These are phyloP conservation scores for Panonychus citri DNA, from an alignment of 1,140 invertebrate species.

Conservation along the genomic window DNA sequence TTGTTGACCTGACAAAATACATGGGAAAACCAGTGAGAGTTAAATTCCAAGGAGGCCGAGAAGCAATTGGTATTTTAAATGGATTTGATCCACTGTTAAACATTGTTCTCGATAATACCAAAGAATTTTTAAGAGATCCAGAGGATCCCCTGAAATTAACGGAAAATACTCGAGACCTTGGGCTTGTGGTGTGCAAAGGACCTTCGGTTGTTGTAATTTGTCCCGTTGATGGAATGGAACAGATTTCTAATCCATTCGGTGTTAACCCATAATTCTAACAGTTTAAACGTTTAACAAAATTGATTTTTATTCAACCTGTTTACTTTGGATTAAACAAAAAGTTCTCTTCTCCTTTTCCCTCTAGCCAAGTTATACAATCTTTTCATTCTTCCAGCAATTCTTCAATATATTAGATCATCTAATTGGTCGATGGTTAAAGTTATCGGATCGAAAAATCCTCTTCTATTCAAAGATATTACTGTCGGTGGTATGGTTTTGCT, in stretches of 20 bases:
- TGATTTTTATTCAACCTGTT: too few relatives aligned
- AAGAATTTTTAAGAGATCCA: slow-evolving; percentile 38
- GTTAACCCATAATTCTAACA: too few relatives aligned
- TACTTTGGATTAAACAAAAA: too few relatives aligned
- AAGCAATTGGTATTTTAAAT: slow-evolving; percentile 86
- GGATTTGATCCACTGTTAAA: slow-evolving; percentile 93
- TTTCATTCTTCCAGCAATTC: too few relatives aligned
- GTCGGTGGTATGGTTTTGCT: too few relatives aligned
- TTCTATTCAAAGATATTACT: not conserved
- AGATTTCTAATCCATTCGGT: slow-evolving; percentile 95
- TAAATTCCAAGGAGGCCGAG: slow-evolving; percentile 92
- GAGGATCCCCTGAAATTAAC: slow-evolving; percentile 92
- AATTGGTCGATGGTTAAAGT: slow-evolving; percentile 29
- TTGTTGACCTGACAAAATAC: slow-evolving; percentile 87
- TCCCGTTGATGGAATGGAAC: slow-evolving; percentile 92
- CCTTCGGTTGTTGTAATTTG: slow-evolving; percentile 89
- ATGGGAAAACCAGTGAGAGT: slow-evolving; percentile 90
- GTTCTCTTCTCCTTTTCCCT: too few relatives aligned
- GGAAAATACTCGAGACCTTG: slow-evolving; percentile 74
- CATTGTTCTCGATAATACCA: slow-evolving; percentile 85
- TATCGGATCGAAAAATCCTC: slow-evolving; percentile 20
- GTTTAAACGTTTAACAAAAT: too few relatives aligned
- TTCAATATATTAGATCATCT: slow-evolving; percentile 8
- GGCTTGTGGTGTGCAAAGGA: slow-evolving; percentile 87
- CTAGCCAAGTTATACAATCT: too few relatives aligned